phyloP scores from a whole-genome alignment of 2,113 vertebrate genomes.

The Capricornis sumatraensis region DNA sequence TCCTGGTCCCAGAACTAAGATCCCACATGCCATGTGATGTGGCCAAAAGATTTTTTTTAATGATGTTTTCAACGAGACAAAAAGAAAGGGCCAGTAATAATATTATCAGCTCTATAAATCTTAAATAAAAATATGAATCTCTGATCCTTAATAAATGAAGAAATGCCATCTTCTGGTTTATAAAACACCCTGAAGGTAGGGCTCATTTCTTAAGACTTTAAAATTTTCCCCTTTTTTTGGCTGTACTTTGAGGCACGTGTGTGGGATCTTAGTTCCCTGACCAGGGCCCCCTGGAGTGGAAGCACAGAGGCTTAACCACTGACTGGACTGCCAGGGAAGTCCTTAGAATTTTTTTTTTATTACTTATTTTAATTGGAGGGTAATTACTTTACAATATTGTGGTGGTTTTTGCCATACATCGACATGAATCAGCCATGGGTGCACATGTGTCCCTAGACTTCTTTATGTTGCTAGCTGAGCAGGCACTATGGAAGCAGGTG shows the following conservation, averaged over 20 bases:
- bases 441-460: background rate
- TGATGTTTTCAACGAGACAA: constrained; percentile 8
- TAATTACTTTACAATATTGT: background rate
- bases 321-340: background rate
- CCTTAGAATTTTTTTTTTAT: background rate
- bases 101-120: background rate
- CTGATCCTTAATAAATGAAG: constrained; percentile 1
- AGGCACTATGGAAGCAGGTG: background rate
- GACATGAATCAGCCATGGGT: background rate
- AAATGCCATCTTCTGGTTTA: background rate
- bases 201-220: background rate
- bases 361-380: background rate
- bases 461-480: background rate
- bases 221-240: background rate
- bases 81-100: background rate
- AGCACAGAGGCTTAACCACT: background rate
- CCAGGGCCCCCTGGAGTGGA: background rate
- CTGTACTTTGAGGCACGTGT: background rate
- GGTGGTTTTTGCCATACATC: background rate
- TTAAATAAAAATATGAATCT: background rate
- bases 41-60: background rate
- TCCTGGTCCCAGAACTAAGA: background rate
- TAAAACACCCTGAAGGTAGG: background rate
- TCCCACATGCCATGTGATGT: background rate
- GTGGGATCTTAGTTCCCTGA: background rate